phyloP scores from a whole-genome alignment of 1,140 invertebrate species.

The Drosophila ironensis region DNA sequence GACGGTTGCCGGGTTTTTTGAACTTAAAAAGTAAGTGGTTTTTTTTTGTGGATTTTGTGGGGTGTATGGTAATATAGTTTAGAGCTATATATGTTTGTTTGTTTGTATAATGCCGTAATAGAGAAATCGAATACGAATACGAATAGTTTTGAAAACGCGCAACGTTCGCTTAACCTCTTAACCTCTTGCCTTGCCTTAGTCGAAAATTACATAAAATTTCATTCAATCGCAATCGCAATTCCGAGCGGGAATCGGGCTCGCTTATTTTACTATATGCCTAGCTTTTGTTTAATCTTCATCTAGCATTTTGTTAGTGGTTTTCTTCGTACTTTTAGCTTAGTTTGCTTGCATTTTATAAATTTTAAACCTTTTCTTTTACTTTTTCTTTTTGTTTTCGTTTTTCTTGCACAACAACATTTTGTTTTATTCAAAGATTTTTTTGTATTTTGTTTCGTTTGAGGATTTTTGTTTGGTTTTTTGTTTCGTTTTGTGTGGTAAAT shows the following conservation, averaged over 20 bases:
- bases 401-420: slow-evolving; percentile 48
- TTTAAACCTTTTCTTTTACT: slow-evolving; percentile 39
- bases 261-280: slow-evolving; percentile 56
- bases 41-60: slow-evolving; percentile 29
- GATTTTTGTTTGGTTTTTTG: slow-evolving; percentile 25
- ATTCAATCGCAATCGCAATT: slow-evolving; percentile 30
- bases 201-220: slow-evolving; percentile 72
- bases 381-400: slow-evolving; percentile 14
- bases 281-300: slow-evolving; percentile 21
- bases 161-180: slow-evolving; percentile 68
- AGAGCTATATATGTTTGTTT: slow-evolving; percentile 60
- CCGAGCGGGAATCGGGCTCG: slow-evolving; percentile 9
- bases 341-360: slow-evolving; percentile 45
- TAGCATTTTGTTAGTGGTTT: slow-evolving; percentile 22
- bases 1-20: slow-evolving; percentile 6
- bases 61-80: slow-evolving; percentile 64
- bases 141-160: slow-evolving; percentile 68
- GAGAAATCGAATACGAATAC: slow-evolving; percentile 64
- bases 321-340: slow-evolving; percentile 29
- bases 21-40: slow-evolving; percentile 55
- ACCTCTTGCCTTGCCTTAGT: slow-evolving; percentile 66
- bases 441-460: slow-evolving; percentile 24
- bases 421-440: slow-evolving; percentile 41
- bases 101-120: slow-evolving; percentile 74
- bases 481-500: slow-evolving; percentile 31